phyloP scores from a whole-genome alignment of 2,113 vertebrate genomes.

The Stercorarius parasiticus region DNA sequence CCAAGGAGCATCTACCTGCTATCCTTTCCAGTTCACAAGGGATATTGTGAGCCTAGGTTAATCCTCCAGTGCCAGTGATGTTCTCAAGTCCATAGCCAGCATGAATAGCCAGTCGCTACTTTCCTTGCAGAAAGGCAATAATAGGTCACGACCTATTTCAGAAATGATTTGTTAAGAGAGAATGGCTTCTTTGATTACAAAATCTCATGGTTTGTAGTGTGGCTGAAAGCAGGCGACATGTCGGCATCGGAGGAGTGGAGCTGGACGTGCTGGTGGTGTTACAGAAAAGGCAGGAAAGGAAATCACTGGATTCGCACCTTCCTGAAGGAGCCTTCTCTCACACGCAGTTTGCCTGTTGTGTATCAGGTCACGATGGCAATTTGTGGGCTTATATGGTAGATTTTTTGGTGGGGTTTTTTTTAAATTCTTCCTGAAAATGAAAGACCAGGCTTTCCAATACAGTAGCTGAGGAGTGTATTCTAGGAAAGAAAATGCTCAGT shows the following conservation, averaged over 20 bases:
- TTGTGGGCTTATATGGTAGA: background rate
- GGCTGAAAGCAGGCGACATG: background rate
- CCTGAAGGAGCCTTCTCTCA: background rate
- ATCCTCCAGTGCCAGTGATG: background rate
- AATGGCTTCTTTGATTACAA: background rate
- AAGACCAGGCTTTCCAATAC: background rate
- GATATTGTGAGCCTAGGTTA: background rate
- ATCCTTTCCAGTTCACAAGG: background rate
- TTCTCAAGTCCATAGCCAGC: background rate
- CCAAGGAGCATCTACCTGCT: background rate
- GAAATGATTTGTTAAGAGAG: background rate
- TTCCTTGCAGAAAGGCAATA: background rate
- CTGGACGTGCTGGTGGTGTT: background rate
- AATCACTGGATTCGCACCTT: background rate
- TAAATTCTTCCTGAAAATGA: background rate
- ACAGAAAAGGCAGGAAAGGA: background rate
- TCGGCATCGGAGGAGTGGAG: fast-evolving
- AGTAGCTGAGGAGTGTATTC: background rate
- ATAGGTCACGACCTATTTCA: background rate
- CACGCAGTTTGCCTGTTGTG: background rate
- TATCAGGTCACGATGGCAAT: background rate
- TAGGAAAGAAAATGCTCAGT: background rate
- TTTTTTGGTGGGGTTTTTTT: background rate
- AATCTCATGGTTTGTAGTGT: background rate
- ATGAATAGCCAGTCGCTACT: background rate